phyloP scores from a whole-genome alignment of 2,888 invertebrate species.

The Tuberolachnus salignus region DNA sequence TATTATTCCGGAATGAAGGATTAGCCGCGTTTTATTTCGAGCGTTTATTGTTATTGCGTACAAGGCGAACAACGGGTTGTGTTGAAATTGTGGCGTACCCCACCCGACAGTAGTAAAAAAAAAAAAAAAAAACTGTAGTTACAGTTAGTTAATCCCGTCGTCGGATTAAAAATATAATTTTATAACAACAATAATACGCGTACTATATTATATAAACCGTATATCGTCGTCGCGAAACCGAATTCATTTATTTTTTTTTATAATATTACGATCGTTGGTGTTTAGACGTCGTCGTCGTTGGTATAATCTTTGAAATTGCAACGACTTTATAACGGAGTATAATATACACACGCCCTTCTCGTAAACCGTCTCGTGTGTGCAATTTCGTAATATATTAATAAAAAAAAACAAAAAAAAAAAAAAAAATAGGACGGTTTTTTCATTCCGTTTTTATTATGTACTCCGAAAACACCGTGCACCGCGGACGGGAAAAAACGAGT shows the following conservation, averaged over 20 bases:
- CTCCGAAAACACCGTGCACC: neutral
- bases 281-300: slow-evolving; percentile 3
- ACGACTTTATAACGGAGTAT: slow-evolving; percentile 24
- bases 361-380: slow-evolving; percentile 4
- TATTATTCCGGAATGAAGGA: no score
- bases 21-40: no score
- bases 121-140: neutral
- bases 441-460: slow-evolving; percentile 15
- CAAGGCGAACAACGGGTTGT: neutral
- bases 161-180: neutral
- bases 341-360: slow-evolving; percentile 6
- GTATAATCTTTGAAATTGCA: slow-evolving; percentile 22
- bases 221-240: neutral
- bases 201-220: no score
- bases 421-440: slow-evolving; percentile 18
- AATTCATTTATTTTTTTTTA: neutral
- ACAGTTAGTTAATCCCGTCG: slow-evolving; percentile 4
- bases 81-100: neutral
- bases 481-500: neutral
- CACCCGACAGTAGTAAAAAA: neutral
- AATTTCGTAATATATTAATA: slow-evolving; percentile 46
- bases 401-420: slow-evolving; percentile 37
- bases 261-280: slow-evolving; percentile 5
- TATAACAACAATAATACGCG: slow-evolving; percentile 19
- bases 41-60: no score